These are phyloP conservation scores for Hemicordylus capensis DNA, from an alignment of 2,113 vertebrate genomes.

Conservation along the genomic window DNA sequence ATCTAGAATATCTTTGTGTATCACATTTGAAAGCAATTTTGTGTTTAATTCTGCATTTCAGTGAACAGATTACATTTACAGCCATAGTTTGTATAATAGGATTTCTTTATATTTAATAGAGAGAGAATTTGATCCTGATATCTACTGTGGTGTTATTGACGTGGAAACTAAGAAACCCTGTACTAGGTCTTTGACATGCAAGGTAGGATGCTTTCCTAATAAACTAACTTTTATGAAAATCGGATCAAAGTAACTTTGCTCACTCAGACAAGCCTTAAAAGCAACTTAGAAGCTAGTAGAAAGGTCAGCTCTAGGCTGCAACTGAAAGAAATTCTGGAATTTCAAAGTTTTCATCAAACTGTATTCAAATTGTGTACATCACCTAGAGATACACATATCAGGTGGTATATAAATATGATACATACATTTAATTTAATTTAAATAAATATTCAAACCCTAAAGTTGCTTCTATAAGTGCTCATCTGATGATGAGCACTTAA, in stretches of 20 bases:
- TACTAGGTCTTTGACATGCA: slow-evolving; percentile 99
- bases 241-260: background rate
- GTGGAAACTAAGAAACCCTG: slow-evolving; percentile 95
- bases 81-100: slow-evolving; percentile 4
- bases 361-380: background rate
- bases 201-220: slow-evolving; percentile 80
- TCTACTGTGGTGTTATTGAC: slow-evolving; percentile 98
- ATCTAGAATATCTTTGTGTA: background rate
- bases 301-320: background rate
- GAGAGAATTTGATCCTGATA: slow-evolving; percentile 97
- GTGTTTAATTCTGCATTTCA: background rate
- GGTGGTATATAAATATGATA: too few species aligned
- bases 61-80: background rate
- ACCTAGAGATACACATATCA: too few species aligned
- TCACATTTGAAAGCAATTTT: background rate
- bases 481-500: too few species aligned
- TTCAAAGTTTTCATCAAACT: background rate
- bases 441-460: too few species aligned
- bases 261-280: background rate
- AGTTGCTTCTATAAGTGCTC: background rate
- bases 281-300: background rate
- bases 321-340: background rate
- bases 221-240: slow-evolving; percentile 8
- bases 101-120: slow-evolving; percentile 75
- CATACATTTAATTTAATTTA: too few species aligned